Evolutionary conservation across 2,797 vertebrate species (phyloP), one percentile per base, ranked within the genome.

Genomic region (Chrysocyon brachyurus): DNA sequence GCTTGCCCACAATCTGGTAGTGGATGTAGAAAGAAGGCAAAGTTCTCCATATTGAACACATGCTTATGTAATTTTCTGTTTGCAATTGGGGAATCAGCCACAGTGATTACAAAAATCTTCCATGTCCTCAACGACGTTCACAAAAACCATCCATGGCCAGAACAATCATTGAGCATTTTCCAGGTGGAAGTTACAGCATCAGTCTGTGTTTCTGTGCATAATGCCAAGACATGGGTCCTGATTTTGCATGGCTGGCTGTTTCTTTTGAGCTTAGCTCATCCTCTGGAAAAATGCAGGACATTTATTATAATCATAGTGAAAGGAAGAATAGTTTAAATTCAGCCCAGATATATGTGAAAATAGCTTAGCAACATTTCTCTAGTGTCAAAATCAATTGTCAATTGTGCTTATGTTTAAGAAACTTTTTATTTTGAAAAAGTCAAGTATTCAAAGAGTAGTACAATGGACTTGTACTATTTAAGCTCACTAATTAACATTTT

Each of bases 301-400:
- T 59, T 96, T 66, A 89, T 87, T 92, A 66, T 56, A 89, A 70
- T 59, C 10, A 9, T 31, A 14, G 52, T 82, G 28, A 12, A 75
- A 19, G 8, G 46, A 81, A 93, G 24, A 83, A 77, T 28, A 36
- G 8, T 89, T 82, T 87, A 91, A 82, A 95, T 83, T 89, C 70
- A 91, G 88, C 12, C 11, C 16, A 82, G 8, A 92, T 61, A 75
- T 9, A 63, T 63, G 22, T 94, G 49, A 95, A 89, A 95, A 87
- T 33, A 46, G 24, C 15, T 61, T 54, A 66, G 52, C 81, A 66
- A 68, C 40, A 78, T 28, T 91, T 91, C 16, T 78, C 40, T 88
- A 59, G n/a, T 17, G 86, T 91, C 16, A 95, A 83, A 91, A 83
- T 61, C 26, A 59, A n/a, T 61, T 57, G 56, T 75, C 10, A 68